Evolutionary conservation across 2,888 invertebrate genomes (phyloP).

Genomic region (Ectemnius lituratus): DNA sequence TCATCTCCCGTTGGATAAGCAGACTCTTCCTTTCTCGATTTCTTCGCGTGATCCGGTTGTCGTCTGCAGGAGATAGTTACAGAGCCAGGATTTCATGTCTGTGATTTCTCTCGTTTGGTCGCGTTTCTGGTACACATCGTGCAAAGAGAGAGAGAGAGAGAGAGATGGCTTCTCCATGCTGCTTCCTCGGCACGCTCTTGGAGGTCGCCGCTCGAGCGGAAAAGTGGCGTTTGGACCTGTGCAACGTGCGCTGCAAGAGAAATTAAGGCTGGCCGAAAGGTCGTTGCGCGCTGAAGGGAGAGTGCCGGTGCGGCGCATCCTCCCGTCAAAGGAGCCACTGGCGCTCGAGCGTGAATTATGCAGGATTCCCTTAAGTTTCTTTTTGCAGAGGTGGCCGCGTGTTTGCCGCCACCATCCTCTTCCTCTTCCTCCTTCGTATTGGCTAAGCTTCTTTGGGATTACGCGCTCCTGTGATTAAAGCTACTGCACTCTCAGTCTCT

Average conservation of each 20-base stretch:
- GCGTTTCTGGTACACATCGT: constrained; percentile 22
- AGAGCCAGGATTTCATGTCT: neutral
- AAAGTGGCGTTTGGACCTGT: constrained; percentile 59
- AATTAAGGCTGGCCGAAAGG: constrained; percentile 53
- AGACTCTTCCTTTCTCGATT: no score
- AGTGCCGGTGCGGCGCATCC: constrained; percentile 12
- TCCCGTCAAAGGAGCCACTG: constrained; percentile 44
- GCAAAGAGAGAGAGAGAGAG: no score
- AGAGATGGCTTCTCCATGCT: neutral
- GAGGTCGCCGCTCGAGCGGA: constrained; percentile 53
- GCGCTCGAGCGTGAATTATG: constrained; percentile 47
- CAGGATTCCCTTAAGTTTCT: constrained; percentile 54
- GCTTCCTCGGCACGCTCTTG: constrained; percentile 50
- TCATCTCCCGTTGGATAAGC: no score
- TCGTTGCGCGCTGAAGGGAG: constrained; percentile 30
- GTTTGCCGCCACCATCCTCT: neutral
- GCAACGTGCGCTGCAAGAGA: constrained; percentile 56
- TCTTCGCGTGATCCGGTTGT: no score
- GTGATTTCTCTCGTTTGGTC: neutral
- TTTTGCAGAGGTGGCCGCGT: constrained; percentile 18
- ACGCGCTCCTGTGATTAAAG: constrained; percentile 38
- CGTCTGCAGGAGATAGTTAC: no score
- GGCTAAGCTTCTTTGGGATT: constrained; percentile 36
- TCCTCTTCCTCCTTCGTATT: constrained; percentile 2
- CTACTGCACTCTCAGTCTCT: neutral